phyloP scores from a whole-genome alignment of 2,888 invertebrate genomes.

The Leptarthrus brevirostris region DNA sequence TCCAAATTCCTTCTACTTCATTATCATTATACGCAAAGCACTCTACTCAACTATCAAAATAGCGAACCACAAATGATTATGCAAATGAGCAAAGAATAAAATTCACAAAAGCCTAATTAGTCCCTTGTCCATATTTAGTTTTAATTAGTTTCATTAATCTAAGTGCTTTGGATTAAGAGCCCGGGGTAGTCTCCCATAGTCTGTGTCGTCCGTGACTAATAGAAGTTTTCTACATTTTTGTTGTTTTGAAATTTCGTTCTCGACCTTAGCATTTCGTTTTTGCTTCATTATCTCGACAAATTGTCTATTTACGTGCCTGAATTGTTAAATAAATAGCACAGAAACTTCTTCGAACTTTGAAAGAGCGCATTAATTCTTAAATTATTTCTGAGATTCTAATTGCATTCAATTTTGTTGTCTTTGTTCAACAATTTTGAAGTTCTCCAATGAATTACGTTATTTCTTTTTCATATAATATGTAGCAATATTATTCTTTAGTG shows the following conservation, averaged over 20 bases:
- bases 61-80: slow-evolving; percentile 34
- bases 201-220: slow-evolving; percentile 33
- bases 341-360: too few species aligned
- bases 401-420: too few species aligned
- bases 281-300: slow-evolving; percentile 13
- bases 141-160: slow-evolving; percentile 57
- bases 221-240: slow-evolving; percentile 12
- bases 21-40: slow-evolving; percentile 27
- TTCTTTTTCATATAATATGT: too few species aligned
- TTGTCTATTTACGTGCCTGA: slow-evolving; percentile 22
- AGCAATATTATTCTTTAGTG: too few species aligned
- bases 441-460: too few species aligned
- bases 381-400: too few species aligned
- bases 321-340: too few species aligned
- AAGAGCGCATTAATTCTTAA: too few species aligned
- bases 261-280: slow-evolving; percentile 6
- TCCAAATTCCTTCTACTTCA: slow-evolving; percentile 27
- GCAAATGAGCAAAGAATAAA: slow-evolving; percentile 44
- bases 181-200: slow-evolving; percentile 3
- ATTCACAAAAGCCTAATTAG: slow-evolving; percentile 51
- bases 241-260: slow-evolving; percentile 5
- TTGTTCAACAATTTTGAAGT: too few species aligned
- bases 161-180: slow-evolving; percentile 54
- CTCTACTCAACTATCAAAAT: slow-evolving; percentile 15
- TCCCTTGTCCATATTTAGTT: slow-evolving; percentile 56